Evolutionary conservation across 37 sponge, comb jelly and placozoan genomes (phyloP), one percentile per base, ranked within the genome.

Genomic region (Amphimedon queenslandica): DNA sequence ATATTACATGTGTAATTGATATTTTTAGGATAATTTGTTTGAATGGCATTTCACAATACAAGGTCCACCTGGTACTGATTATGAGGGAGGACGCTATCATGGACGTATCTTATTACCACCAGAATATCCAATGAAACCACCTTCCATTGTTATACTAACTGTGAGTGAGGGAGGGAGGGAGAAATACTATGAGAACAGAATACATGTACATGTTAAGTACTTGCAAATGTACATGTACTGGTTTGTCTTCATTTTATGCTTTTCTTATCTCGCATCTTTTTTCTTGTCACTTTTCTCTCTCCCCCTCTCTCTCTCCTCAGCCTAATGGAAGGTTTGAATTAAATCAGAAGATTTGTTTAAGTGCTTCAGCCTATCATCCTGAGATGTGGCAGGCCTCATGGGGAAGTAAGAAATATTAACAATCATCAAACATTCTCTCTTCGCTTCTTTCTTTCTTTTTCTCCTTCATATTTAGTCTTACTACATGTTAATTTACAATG

Each of bases 111-210:
- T 92, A 42, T 77, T 98, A 25, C 99, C 99, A 24, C 69, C 95
- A 0, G 96, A 98, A 68, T 98, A 98, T 77, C 99, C 99, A n/a
- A 94, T 98, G 91, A 98, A 98, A 71, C 99, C 99, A 20, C 99
- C 99, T 3, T 87, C 87, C 36, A 90, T 98, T 55, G 85, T 98
- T 2, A 42, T 98, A 64, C 77, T 94, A 30, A 98, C 99, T 13
- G 94, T 93, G 56, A 64, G 93, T 71, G 35, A 57, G 1, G 42
- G 13, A 13, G n/a, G n/a, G n/a, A n/a, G n/a, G n/a, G n/a, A n/a
- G n/a, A n/a, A n/a, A n/a, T n/a, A n/a, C n/a, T n/a, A n/a, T n/a
- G n/a, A n/a, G n/a, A n/a, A n/a, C n/a, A n/a, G n/a, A n/a, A n/a
- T n/a, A n/a, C n/a, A n/a, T n/a, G n/a, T n/a, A n/a, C n/a, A n/a